Evolutionary conservation across 35 echinoderm and acorn worm species (phyloP).

Genomic region (Acanthaster planci): DNA sequence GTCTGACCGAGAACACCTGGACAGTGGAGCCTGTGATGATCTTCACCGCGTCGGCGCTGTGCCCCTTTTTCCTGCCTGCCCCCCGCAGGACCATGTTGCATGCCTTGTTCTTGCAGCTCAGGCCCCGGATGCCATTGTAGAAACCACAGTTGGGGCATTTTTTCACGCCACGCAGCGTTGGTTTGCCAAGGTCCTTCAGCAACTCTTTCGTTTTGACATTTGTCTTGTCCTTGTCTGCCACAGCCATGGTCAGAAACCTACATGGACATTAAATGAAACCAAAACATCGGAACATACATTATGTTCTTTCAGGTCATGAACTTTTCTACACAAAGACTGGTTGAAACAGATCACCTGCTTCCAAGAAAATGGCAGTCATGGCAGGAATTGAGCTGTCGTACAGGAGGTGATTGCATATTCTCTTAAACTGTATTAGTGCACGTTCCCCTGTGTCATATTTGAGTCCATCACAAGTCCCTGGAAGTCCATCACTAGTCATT

Average conservation of each 20-base stretch:
- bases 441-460: too few species aligned
- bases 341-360: too few species aligned
- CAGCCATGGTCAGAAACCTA: not conserved
- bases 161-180: conserved; percentile 87
- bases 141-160: conserved; percentile 95
- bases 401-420: too few species aligned
- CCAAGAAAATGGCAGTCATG: too few species aligned
- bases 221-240: conserved; percentile 3
- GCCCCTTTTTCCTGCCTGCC: conserved; percentile 67
- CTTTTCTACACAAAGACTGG: too few species aligned
- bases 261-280: too few species aligned
- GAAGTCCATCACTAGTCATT: too few species aligned
- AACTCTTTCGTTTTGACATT: conserved; percentile 47
- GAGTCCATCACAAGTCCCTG: too few species aligned
- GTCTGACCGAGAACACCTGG: conserved; percentile 84
- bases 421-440: too few species aligned
- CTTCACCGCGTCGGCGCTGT: conserved; percentile 93
- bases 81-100: conserved; percentile 91
- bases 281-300: too few species aligned
- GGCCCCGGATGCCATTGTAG: conserved; percentile 89
- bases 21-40: conserved; percentile 95
- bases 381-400: too few species aligned
- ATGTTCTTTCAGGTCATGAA: too few species aligned
- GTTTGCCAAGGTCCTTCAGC: conserved; percentile 90
- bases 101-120: conserved; percentile 97